Conservation (phyloP, 2,113 vertebrate species). For the Athene cunicularia region DNA sequence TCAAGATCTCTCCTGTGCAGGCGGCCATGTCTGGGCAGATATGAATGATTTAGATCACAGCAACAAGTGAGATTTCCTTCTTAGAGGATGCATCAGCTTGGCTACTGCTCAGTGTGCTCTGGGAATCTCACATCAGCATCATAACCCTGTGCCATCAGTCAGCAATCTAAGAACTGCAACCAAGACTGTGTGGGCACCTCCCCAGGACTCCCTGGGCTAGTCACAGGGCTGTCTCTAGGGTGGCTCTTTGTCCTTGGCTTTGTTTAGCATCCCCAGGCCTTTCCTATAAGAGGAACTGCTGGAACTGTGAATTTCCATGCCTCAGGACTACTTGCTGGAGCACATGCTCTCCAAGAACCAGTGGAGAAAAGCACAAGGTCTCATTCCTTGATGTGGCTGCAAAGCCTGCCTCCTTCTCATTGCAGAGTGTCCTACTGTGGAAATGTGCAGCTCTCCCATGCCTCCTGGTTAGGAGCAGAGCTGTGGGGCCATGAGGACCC, state of each 20-base stretch:
- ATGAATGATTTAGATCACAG: not conserved
- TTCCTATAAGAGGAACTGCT: not conserved
- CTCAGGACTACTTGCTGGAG: not conserved
- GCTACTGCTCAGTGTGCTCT: not conserved
- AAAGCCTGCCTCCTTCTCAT: not conserved
- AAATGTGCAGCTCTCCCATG: not conserved
- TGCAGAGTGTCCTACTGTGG: not conserved
- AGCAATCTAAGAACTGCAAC: not conserved
- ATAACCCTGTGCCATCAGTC: not conserved
- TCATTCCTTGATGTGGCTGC: not conserved
- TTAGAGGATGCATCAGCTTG: not conserved
- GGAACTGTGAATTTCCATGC: not conserved
- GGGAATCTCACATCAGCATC: not conserved
- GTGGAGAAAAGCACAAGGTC: not conserved
- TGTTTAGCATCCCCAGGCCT: not conserved
- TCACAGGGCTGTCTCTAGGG: not conserved
- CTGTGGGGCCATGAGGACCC: not conserved
- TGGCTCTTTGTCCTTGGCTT: not conserved
- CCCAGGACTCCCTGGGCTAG: not conserved
- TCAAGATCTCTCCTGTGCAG: not conserved
- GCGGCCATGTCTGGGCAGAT: fast-evolving
- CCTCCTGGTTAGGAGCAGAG: not conserved
- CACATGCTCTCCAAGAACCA: not conserved
- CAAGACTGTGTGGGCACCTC: fast-evolving
- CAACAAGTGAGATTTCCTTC: not conserved